Conservation (phyloP, 2,113 vertebrate species). For the Zapornia atra region DNA sequence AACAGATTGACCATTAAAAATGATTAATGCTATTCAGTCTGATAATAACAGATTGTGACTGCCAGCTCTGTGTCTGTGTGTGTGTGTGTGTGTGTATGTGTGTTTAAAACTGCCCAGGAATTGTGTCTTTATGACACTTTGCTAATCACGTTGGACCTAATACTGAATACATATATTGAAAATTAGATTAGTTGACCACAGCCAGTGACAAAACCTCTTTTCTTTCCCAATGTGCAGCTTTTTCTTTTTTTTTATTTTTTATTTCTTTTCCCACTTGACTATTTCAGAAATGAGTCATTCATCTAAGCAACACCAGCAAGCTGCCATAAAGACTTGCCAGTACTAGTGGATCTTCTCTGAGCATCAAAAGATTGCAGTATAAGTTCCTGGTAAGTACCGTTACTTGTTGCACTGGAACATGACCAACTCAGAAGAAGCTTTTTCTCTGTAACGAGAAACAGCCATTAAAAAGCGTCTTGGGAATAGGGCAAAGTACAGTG, state of each 20-base stretch:
- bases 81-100: not conserved
- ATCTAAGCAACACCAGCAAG: not conserved
- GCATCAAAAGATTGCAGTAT: conserved; percentile 35
- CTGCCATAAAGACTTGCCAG: not conserved
- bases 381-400: conserved; percentile 38
- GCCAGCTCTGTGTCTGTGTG: not conserved
- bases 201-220: conserved; percentile 56
- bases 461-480: conserved; percentile 62
- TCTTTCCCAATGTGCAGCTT: not conserved
- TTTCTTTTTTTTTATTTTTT: not conserved
- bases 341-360: conserved; percentile 52
- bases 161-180: conserved; percentile 60
- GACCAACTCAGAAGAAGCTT: conserved; percentile 48
- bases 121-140: conserved; percentile 52
- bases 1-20: conserved; percentile 75
- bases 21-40: conserved; percentile 74
- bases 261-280: not conserved
- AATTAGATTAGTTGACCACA: conserved; percentile 61
- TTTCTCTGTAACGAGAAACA: conserved; percentile 55
- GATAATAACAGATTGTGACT: conserved; percentile 65
- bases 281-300: conserved; percentile 36
- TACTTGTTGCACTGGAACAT: conserved; percentile 44
- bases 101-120: conserved; percentile 35
- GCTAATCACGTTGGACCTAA: conserved; percentile 59
- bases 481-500: conserved; percentile 51